These are phyloP conservation scores for Leptopterna dolabrata DNA, from an alignment of 2,888 invertebrate genomes.

Conservation along the genomic window DNA sequence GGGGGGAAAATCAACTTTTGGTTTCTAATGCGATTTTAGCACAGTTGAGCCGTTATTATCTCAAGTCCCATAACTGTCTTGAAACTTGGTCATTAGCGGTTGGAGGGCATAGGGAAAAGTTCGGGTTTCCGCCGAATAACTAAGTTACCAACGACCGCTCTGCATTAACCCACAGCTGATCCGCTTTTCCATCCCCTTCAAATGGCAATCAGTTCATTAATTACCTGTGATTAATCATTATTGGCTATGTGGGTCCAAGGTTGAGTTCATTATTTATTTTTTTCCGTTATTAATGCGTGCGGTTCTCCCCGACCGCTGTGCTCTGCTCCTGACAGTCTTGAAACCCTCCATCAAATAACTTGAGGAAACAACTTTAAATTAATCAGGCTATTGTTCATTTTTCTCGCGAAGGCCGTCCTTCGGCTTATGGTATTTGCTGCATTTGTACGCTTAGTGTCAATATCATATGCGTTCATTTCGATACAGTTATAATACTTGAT, in stretches of 20 bases:
- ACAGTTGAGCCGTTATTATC: slow-evolving; percentile 7
- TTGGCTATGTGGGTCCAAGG: slow-evolving; percentile 47
- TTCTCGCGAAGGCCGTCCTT: not conserved
- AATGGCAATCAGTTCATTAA: slow-evolving; percentile 42
- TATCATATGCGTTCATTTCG: too few relatives aligned
- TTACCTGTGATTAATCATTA: slow-evolving; percentile 42
- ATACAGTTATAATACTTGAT: too few relatives aligned
- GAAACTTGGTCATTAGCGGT: slow-evolving; percentile 34
- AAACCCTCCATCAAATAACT: slow-evolving; percentile 29
- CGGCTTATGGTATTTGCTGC: too few relatives aligned
- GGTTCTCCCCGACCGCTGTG: not conserved
- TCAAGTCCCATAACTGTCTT: slow-evolving; percentile 26
- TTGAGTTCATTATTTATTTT: slow-evolving; percentile 45
- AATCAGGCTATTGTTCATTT: slow-evolving; percentile 20
- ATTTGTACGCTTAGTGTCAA: too few relatives aligned
- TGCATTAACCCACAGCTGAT: slow-evolving; percentile 37
- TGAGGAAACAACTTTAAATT: slow-evolving; percentile 10
- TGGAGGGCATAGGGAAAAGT: slow-evolving; percentile 24
- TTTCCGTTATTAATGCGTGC: slow-evolving; percentile 27
- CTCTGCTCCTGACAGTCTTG: slow-evolving; percentile 21
- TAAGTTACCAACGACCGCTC: slow-evolving; percentile 37
- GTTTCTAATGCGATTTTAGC: slow-evolving; percentile 16
- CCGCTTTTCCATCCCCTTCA: slow-evolving; percentile 5
- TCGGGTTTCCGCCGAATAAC: slow-evolving; percentile 29
- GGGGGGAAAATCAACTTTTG: not conserved